Evolutionary conservation across 2,113 vertebrate genomes (phyloP).

Genomic region (Cricetomys ansorgei): DNA sequence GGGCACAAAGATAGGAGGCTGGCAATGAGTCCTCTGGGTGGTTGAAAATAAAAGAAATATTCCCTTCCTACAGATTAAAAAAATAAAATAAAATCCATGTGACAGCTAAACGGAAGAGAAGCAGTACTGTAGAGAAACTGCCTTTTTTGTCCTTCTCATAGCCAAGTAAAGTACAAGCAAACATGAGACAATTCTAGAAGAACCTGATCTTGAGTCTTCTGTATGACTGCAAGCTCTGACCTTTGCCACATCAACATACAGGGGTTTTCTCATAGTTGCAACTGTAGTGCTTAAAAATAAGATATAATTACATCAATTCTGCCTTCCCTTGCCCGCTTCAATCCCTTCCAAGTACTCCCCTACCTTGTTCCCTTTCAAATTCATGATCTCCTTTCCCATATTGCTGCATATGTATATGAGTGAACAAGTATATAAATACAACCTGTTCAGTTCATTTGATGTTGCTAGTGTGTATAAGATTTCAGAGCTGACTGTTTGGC

Average conservation of each 20-base stretch:
- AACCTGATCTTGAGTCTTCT: neutral
- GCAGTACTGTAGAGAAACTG: neutral
- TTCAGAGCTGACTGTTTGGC: neutral
- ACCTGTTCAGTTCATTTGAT: neutral
- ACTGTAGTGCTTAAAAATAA: neutral
- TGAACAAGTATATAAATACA: neutral
- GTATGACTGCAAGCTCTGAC: neutral
- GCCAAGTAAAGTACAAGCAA: neutral
- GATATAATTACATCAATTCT: neutral
- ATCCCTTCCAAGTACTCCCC: neutral
- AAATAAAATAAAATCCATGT: neutral
- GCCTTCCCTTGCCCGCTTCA: neutral
- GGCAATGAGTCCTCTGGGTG: neutral
- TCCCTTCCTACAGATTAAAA: neutral
- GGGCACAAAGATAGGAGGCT: constrained; percentile 58
- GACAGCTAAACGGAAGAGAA: neutral
- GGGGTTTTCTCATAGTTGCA: neutral
- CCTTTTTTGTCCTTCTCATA: neutral
- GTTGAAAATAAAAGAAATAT: neutral
- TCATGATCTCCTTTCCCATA: neutral
- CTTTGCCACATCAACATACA: constrained; percentile 22
- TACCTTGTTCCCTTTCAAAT: neutral
- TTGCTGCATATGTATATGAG: neutral
- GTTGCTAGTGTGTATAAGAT: neutral
- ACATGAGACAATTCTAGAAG: constrained; percentile 23